Evolutionary conservation across 1,140 invertebrate species (phyloP).

Genomic region (Sycophaga agraensis): DNA sequence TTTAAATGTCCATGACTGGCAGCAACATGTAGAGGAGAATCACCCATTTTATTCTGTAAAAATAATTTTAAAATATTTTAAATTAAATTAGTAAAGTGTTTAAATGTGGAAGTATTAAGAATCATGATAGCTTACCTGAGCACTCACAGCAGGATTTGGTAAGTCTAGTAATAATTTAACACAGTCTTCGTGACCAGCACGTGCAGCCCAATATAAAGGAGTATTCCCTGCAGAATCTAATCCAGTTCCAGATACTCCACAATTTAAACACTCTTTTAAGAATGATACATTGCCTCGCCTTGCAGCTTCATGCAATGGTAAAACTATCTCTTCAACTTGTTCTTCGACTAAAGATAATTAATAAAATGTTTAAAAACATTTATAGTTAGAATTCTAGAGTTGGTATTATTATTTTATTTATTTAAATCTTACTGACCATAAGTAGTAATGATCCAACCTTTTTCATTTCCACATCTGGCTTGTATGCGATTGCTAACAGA

Average conservation of each 20-base stretch:
- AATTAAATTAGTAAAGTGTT: too few species aligned
- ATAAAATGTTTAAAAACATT: not conserved
- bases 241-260: constrained; percentile 69
- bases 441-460: constrained; percentile 68
- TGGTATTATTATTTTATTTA: not conserved
- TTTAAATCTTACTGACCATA: constrained; percentile 60
- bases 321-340: constrained; percentile 65
- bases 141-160: constrained; percentile 55
- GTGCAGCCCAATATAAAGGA: constrained; percentile 70
- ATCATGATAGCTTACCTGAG: constrained; percentile 55
- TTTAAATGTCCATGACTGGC: constrained; percentile 64
- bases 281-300: constrained; percentile 69
- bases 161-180: constrained; percentile 55
- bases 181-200: constrained; percentile 63
- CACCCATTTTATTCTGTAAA: constrained; percentile 63
- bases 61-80: constrained; percentile 19
- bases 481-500: constrained; percentile 65
- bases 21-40: constrained; percentile 64
- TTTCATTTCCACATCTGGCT: constrained; percentile 62
- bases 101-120: too few species aligned
- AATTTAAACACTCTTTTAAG: constrained; percentile 65
- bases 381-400: not conserved
- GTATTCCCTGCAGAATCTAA: constrained; percentile 72
- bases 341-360: constrained; percentile 61
- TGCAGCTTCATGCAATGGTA: constrained; percentile 72